Percentiles rank a stretch among this genome's conserved stretches.
Evolutionary conservation across 2,888 invertebrate genomes (phyloP).

Genomic region (Carcina quercana): DNA sequence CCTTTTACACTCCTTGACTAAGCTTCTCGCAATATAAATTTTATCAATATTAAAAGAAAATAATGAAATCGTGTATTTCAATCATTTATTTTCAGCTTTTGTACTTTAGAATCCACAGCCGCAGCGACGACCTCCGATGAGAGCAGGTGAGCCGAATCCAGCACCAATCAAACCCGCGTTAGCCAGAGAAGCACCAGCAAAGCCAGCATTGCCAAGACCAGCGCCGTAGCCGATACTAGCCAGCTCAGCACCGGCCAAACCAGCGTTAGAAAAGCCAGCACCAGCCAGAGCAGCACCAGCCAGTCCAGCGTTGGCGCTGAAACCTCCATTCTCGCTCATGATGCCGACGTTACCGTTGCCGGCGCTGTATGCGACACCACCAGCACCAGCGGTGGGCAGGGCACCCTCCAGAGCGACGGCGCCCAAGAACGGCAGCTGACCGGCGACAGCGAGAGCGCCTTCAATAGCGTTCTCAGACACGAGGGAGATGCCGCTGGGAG

Average conservation of each 20-base stretch:
- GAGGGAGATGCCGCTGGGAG: slow-evolving; percentile 31
- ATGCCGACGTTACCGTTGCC: slow-evolving; percentile 20
- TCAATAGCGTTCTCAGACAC: slow-evolving; percentile 35
- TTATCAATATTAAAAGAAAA: too few relatives aligned
- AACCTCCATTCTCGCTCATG: slow-evolving; percentile 18
- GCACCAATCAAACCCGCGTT: slow-evolving; percentile 6
- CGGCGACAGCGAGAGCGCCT: slow-evolving; percentile 26
- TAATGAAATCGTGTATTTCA: too few relatives aligned
- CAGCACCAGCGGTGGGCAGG: slow-evolving; percentile 25
- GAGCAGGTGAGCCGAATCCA: too few relatives aligned
- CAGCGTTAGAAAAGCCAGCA: slow-evolving; percentile 1
- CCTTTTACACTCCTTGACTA: too few relatives aligned
- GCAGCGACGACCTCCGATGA: too few relatives aligned
- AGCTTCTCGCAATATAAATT: too few relatives aligned
- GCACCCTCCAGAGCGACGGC: slow-evolving; percentile 30
- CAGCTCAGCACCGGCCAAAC: not conserved
- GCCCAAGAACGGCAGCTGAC: slow-evolving; percentile 33
- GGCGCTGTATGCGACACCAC: slow-evolving; percentile 19
- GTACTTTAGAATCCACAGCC: too few relatives aligned
- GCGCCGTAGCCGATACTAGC: not conserved
- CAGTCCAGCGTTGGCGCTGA: slow-evolving; percentile 5
- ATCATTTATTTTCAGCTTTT: too few relatives aligned
- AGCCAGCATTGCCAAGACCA: not conserved
- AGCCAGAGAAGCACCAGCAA: slow-evolving; percentile 9
- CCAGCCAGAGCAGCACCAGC: too few relatives aligned